Percentiles rank a stretch among this genome's conserved stretches.
These are phyloP conservation scores for Xenopus laevis DNA, from an alignment of 2,113 vertebrate genomes.

Conservation along the genomic window DNA sequence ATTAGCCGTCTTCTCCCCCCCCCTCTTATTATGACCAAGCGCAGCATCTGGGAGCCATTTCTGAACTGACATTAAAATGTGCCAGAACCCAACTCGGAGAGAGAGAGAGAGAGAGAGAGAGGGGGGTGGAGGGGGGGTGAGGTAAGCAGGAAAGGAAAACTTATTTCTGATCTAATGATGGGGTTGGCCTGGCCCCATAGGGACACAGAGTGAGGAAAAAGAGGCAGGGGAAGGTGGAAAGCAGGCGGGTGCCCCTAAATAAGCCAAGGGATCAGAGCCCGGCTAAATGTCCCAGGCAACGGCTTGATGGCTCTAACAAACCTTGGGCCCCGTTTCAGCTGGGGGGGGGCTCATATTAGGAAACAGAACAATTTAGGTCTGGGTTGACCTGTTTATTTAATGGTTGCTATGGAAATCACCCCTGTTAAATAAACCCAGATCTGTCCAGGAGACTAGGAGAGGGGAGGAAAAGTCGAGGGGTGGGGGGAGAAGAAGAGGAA, in stretches of 20 bases:
- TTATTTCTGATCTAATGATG: conserved; percentile 39
- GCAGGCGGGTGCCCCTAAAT: too few relatives aligned
- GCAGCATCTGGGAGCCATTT: conserved; percentile 44
- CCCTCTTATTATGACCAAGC: conserved; percentile 20
- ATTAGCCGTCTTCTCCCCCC: conserved; percentile 10
- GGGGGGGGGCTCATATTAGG: neutral
- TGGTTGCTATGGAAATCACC: conserved; percentile 21
- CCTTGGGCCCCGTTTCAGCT: neutral
- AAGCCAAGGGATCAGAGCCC: neutral
- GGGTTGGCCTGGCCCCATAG: conserved; percentile 26
- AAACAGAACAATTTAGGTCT: conserved; percentile 12
- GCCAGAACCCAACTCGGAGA: conserved; percentile 23
- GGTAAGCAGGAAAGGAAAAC: conserved; percentile 25
- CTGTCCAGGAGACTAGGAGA: conserved; percentile 13
- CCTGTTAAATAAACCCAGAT: conserved; percentile 30
- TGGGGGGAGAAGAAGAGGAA: neutral
- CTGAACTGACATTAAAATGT: conserved; percentile 36
- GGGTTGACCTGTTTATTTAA: conserved; percentile 41
- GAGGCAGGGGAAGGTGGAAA: neutral
- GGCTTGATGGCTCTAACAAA: neutral
- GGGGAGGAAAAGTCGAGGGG: neutral
- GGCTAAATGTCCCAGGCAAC: neutral
- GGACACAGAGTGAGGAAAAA: conserved; percentile 21
- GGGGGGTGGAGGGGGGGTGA: conserved; percentile 9
- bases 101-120: too few relatives aligned